Evolutionary conservation across 2,888 invertebrate genomes (phyloP).

Genomic region (Drosophila prostipennis): DNA sequence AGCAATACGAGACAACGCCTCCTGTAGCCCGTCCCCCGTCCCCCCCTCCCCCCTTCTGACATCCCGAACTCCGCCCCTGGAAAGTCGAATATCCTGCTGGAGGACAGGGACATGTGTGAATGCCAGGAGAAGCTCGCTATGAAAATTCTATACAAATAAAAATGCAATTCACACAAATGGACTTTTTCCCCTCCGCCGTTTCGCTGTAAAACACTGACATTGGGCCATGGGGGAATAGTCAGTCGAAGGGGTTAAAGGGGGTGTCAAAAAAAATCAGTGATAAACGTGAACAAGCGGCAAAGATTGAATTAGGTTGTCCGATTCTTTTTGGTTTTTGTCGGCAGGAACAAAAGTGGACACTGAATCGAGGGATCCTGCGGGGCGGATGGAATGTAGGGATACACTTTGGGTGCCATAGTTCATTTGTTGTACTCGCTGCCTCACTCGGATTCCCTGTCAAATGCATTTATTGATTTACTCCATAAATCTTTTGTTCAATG

Average conservation of each 20-base stretch:
- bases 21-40: neutral
- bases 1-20: conserved; percentile 70
- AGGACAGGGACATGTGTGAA: conserved; percentile 58
- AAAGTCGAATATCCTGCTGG: conserved; percentile 42
- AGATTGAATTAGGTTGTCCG: conserved; percentile 77
- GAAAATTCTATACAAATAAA: conserved; percentile 80
- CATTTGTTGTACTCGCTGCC: conserved; percentile 39
- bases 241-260: conserved; percentile 11
- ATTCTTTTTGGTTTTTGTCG: conserved; percentile 30
- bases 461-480: conserved; percentile 63
- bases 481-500: conserved; percentile 68
- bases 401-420: conserved; percentile 22
- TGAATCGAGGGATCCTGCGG: conserved; percentile 13
- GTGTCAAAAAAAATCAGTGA: conserved; percentile 49
- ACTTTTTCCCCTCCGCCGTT: conserved; percentile 50
- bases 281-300: conserved; percentile 68
- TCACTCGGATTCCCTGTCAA: conserved; percentile 53
- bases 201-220: conserved; percentile 36
- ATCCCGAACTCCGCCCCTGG: conserved; percentile 4
- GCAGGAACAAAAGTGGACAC: conserved; percentile 15
- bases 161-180: conserved; percentile 76
- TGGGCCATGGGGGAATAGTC: conserved; percentile 8
- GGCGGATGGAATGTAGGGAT: conserved; percentile 1
- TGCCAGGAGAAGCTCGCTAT: conserved; percentile 60
- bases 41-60: conserved; percentile 1